Evolutionary conservation across 1,140 invertebrate genomes (phyloP).

Genomic region (Cheumatopsyche charites): DNA sequence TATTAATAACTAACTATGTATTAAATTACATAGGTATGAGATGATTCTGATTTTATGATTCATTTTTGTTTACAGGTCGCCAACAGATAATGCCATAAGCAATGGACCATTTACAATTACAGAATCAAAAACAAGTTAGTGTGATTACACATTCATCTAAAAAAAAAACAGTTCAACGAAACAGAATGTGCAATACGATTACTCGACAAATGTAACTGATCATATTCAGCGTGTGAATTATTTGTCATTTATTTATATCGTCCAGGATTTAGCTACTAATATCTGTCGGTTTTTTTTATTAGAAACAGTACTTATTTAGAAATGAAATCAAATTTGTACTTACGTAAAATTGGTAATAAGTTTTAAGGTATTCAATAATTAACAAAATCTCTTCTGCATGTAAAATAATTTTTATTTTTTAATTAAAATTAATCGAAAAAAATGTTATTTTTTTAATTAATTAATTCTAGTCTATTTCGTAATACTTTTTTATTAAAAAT

Average conservation of each 20-base stretch:
- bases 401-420: constrained; percentile 2
- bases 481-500: constrained; percentile 3
- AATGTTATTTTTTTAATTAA: neutral
- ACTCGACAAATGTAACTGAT: neutral
- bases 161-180: neutral
- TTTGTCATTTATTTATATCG: neutral
- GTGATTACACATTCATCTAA: neutral
- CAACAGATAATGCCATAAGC: constrained; percentile 14
- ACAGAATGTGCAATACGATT: neutral
- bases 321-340: constrained; percentile 6
- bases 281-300: neutral
- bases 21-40: neutral
- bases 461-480: constrained; percentile 6
- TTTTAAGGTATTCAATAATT: neutral
- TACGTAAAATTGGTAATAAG: neutral
- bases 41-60: neutral
- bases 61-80: neutral
- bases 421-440: too few species aligned
- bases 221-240: neutral
- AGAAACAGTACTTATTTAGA: neutral
- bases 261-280: neutral
- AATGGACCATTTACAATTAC: constrained; percentile 23
- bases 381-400: too few species aligned
- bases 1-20: constrained; percentile 7
- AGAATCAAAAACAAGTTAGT: constrained; percentile 25